phyloP scores from a whole-genome alignment of 2,797 vertebrate genomes.

The Siniperca scherzeri region DNA sequence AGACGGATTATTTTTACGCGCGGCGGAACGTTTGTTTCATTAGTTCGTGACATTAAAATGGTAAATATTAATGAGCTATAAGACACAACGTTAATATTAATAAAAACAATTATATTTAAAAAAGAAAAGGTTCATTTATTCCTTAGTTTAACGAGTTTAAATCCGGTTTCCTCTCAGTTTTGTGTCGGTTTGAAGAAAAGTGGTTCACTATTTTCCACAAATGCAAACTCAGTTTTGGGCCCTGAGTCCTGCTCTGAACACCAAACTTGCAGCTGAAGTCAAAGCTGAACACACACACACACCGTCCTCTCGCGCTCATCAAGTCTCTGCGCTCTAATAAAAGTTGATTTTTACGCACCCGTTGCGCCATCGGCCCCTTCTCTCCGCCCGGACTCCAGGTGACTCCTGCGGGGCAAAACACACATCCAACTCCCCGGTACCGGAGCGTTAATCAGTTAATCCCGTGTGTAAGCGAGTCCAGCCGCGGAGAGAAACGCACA shows the following conservation, averaged over 20 bases:
- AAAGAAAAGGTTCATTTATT: not conserved
- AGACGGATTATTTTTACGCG: not conserved
- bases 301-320: not conserved
- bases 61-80: not conserved
- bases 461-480: conserved; percentile 78
- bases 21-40: not conserved
- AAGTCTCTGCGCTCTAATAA: conserved; percentile 24
- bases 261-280: not conserved
- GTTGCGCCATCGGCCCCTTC: conserved; percentile 95
- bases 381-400: conserved; percentile 89
- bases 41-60: not conserved
- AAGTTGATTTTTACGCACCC: conserved; percentile 91
- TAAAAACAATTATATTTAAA: not conserved
- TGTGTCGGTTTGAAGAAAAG: not conserved
- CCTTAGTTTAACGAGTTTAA: not conserved
- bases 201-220: not conserved
- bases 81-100: not conserved
- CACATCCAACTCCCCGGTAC: conserved; percentile 80
- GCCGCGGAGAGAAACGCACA: not conserved
- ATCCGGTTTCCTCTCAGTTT: not conserved
- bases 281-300: too few species aligned
- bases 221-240: not conserved
- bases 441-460: conserved; percentile 84
- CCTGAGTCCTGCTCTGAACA: not conserved
- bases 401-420: conserved; percentile 89